Conservation (phyloP, 2,797 vertebrate species). For the Buceros bicornis region DNA sequence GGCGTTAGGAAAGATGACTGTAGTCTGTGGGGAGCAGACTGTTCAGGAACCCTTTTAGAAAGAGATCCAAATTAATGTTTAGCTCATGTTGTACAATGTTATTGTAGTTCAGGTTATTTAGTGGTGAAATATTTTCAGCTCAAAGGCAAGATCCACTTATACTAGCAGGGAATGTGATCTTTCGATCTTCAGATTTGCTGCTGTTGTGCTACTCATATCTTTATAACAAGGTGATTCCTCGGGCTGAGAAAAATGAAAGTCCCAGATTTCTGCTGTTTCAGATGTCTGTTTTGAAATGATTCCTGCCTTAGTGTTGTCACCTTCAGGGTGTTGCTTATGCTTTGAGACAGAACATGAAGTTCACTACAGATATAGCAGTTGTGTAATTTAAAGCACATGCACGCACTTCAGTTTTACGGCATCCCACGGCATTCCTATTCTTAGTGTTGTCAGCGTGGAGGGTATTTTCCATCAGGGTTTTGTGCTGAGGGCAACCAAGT, state of each 20-base stretch:
- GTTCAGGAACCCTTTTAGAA: not conserved
- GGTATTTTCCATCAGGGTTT: not conserved
- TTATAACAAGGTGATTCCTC: not conserved
- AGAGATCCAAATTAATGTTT: slow-evolving; percentile 8
- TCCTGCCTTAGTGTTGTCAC: not conserved
- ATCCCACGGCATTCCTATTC: not conserved
- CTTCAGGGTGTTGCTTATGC: not conserved
- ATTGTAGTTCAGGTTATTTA: not conserved
- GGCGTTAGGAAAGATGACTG: not conserved
- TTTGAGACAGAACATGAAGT: not conserved
- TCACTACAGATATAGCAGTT: slow-evolving; percentile 1
- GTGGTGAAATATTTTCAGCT: not conserved
- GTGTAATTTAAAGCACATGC: slow-evolving; percentile 2
- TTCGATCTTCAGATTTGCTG: not conserved
- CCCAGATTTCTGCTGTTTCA: not conserved
- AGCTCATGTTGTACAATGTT: not conserved
- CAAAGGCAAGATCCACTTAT: not conserved
- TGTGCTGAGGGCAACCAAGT: not conserved
- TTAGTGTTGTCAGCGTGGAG: not conserved
- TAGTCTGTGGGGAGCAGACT: not conserved
- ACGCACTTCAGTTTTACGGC: not conserved
- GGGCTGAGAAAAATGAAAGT: not conserved
- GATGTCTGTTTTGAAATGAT: not conserved
- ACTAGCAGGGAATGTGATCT: not conserved
- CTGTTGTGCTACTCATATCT: not conserved